A percentile compares a stretch with the other conserved stretches of the same genome.
Evolutionary conservation across 2,797 vertebrate species (phyloP).

Genomic region (Pseudomugil gertrudae): DNA sequence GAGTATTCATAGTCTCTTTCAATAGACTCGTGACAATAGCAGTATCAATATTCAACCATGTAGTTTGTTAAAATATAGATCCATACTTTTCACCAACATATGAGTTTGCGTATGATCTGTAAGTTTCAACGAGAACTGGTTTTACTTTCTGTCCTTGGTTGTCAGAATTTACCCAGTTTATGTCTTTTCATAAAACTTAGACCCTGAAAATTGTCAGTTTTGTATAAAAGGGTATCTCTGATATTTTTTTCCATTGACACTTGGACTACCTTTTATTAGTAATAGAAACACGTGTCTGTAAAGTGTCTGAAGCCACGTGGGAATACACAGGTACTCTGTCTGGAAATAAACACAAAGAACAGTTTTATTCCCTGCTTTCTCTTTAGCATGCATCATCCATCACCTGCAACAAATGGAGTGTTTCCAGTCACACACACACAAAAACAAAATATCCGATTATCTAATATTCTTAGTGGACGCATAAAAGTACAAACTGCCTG

Average conservation of each 20-base stretch:
- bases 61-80: neutral
- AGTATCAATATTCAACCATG: no score
- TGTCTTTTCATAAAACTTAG: neutral
- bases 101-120: neutral
- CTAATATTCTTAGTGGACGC: neutral
- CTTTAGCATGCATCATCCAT: no score
- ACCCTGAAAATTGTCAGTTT: neutral
- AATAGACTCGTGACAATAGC: no score
- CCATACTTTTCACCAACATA: neutral
- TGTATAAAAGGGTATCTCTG: neutral
- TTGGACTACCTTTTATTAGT: neutral
- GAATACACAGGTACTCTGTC: neutral
- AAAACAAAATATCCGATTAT: no score
- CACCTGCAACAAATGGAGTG: neutral
- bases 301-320: neutral
- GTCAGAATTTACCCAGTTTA: neutral
- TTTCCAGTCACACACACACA: neutral
- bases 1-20: no score
- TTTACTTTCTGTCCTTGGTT: neutral
- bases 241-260: neutral
- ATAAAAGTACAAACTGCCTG: neutral
- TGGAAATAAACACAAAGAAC: neutral
- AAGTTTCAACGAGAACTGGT: neutral
- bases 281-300: neutral
- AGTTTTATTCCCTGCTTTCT: neutral